Evolutionary conservation across 2,113 vertebrate species (phyloP).

Genomic region (Lophius piscatorius): DNA sequence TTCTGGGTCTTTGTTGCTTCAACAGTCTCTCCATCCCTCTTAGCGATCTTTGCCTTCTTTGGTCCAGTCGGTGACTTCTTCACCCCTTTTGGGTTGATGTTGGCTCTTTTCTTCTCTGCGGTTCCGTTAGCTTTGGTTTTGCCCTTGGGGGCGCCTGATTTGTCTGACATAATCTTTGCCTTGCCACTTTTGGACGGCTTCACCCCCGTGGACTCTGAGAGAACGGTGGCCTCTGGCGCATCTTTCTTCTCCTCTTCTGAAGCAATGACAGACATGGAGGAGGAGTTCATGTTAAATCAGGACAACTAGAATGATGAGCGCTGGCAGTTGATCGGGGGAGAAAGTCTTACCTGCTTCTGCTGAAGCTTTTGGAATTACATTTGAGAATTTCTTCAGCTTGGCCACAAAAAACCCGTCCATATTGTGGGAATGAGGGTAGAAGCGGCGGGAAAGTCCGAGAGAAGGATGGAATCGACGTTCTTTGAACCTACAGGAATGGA

Average conservation of each 20-base stretch:
- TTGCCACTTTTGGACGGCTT: slow-evolving; percentile 50
- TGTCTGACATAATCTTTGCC: slow-evolving; percentile 29
- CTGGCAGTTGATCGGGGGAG: neutral
- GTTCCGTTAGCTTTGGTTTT: slow-evolving; percentile 63
- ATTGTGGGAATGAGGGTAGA: slow-evolving; percentile 97
- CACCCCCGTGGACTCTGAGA: slow-evolving; percentile 35
- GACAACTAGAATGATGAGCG: neutral
- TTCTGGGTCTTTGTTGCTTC: slow-evolving; percentile 46
- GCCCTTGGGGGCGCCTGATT: slow-evolving; percentile 19
- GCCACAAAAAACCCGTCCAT: slow-evolving; percentile 99
- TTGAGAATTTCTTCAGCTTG: slow-evolving; percentile 96
- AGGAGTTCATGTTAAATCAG: slow-evolving; percentile 1
- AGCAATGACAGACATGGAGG: slow-evolving; percentile 22
- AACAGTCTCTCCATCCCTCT: slow-evolving; percentile 60
- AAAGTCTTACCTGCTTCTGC: slow-evolving; percentile 67
- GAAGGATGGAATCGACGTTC: slow-evolving; percentile 91
- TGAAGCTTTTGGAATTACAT: slow-evolving; percentile 81
- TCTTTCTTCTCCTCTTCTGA: slow-evolving; percentile 59
- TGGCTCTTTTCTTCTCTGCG: slow-evolving; percentile 17
- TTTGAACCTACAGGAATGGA: slow-evolving; percentile 81
- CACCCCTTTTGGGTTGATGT: slow-evolving; percentile 49
- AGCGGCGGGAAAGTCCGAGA: slow-evolving; percentile 85
- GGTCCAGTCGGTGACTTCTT: slow-evolving; percentile 48
- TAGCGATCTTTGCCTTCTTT: slow-evolving; percentile 74
- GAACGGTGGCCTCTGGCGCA: slow-evolving; percentile 33